phyloP scores from a whole-genome alignment of 2,797 vertebrate genomes.

The Eremophila alpestris region DNA sequence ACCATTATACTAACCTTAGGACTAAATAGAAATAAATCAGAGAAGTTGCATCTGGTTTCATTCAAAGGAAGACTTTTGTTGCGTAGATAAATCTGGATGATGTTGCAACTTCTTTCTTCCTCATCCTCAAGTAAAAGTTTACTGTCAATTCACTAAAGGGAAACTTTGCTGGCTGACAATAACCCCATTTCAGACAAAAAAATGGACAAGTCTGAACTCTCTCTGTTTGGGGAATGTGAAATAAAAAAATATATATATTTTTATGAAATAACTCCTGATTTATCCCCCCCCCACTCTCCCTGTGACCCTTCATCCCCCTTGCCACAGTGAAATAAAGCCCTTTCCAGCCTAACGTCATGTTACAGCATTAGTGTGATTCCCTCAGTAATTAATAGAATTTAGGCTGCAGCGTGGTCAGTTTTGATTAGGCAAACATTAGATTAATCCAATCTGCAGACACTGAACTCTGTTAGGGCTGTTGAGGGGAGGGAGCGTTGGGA shows the following conservation, averaged over 20 bases:
- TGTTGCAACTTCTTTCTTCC: neutral
- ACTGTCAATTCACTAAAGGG: neutral
- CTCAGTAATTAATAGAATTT: conserved; percentile 81
- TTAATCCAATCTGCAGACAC: conserved; percentile 78
- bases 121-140: neutral
- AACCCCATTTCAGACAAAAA: neutral
- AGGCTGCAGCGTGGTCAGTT: conserved; percentile 75
- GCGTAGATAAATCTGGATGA: neutral
- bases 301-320: neutral
- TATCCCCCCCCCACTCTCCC: neutral
- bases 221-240: neutral
- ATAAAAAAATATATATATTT: neutral
- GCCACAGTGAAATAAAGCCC: neutral
- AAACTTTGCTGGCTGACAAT: neutral
- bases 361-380: conserved; percentile 68
- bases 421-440: conserved; percentile 80
- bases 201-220: neutral
- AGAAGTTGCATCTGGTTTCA: neutral
- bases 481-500: conserved; percentile 70
- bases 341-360: conserved; percentile 32
- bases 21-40: neutral
- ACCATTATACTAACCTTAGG: neutral
- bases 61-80: neutral
- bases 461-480: conserved; percentile 71
- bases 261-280: neutral